Percentiles rank a stretch among this genome's conserved stretches.
These are phyloP conservation scores for Brienomyrus longianalis DNA, from an alignment of 2,113 vertebrate species.

Conservation along the genomic window DNA sequence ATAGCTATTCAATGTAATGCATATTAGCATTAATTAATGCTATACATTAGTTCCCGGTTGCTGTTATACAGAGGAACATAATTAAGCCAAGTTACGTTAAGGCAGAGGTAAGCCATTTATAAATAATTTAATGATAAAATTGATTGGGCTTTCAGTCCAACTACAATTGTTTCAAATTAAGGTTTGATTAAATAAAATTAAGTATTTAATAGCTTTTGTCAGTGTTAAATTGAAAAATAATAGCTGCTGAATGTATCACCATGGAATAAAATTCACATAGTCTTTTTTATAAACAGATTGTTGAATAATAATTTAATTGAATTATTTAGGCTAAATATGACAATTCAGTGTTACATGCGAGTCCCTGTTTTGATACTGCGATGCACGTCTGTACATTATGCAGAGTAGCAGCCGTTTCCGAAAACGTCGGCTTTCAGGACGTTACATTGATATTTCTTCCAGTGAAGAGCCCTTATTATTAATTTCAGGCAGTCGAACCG, in stretches of 20 bases:
- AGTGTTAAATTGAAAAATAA: slow-evolving; percentile 11
- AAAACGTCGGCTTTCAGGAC: neutral
- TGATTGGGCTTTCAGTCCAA: slow-evolving; percentile 16
- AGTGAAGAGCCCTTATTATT: neutral
- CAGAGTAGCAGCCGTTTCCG: neutral
- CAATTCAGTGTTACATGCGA: neutral
- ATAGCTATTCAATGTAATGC: slow-evolving; percentile 38
- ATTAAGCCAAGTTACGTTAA: slow-evolving; percentile 33
- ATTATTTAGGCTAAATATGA: neutral
- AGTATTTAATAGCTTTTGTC: slow-evolving; percentile 8
- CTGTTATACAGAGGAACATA: slow-evolving; percentile 37
- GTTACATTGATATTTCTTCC: neutral
- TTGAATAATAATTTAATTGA: neutral
- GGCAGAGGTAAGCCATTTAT: slow-evolving; percentile 2
- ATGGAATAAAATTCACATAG: neutral
- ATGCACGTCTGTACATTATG: neutral
- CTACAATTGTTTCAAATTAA: slow-evolving; percentile 19
- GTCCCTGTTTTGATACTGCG: neutral
- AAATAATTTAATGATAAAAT: slow-evolving; percentile 13
- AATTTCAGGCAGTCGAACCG: neutral
- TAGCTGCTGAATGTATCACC: slow-evolving; percentile 9
- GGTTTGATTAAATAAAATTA: neutral
- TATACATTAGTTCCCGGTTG: slow-evolving; percentile 39
- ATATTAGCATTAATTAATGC: slow-evolving; percentile 40
- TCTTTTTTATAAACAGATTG: neutral